Percentiles rank a stretch among this genome's conserved stretches.
Evolutionary conservation across 2,888 invertebrate genomes (phyloP).

Genomic region (Parnassius smintheus): DNA sequence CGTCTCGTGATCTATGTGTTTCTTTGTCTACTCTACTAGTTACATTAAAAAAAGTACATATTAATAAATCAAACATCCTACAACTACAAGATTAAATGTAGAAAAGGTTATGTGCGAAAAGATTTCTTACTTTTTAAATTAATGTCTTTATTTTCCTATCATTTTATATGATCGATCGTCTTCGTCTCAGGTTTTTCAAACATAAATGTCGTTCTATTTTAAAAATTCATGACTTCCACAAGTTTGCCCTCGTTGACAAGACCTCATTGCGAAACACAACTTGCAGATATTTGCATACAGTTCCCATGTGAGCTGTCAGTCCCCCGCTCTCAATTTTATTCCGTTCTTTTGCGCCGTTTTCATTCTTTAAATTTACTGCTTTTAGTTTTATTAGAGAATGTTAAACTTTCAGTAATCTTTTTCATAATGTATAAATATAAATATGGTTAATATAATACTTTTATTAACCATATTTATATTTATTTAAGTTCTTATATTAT

Average conservation of each 20-base stretch:
- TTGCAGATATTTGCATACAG: slow-evolving; percentile 60
- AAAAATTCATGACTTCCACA: slow-evolving; percentile 28
- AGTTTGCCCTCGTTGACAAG: slow-evolving; percentile 44
- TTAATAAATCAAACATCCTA: too few species aligned
- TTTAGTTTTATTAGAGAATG: slow-evolving; percentile 16
- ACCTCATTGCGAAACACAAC: slow-evolving; percentile 48
- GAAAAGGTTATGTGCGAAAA: too few species aligned
- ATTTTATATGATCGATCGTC: slow-evolving; percentile 1
- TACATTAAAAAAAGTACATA: too few species aligned
- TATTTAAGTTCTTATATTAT: neutral
- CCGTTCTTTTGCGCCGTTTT: slow-evolving; percentile 42
- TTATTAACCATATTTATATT: neutral
- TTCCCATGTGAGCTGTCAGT: slow-evolving; percentile 59
- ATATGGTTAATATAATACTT: too few species aligned
- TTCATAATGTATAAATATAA: too few species aligned
- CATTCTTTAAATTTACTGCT: slow-evolving; percentile 20
- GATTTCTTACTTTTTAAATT: too few species aligned
- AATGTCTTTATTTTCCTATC: neutral
- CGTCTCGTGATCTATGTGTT: too few species aligned
- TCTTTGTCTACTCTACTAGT: too few species aligned
- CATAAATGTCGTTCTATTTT: slow-evolving; percentile 20
- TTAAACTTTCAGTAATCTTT: too few species aligned
- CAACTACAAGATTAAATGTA: too few species aligned
- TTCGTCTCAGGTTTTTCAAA: slow-evolving; percentile 10
- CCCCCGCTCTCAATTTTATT: slow-evolving; percentile 39